Base-by-base conservation (phyloP, 2,888 invertebrate species). In the Amiota communis region DNA sequence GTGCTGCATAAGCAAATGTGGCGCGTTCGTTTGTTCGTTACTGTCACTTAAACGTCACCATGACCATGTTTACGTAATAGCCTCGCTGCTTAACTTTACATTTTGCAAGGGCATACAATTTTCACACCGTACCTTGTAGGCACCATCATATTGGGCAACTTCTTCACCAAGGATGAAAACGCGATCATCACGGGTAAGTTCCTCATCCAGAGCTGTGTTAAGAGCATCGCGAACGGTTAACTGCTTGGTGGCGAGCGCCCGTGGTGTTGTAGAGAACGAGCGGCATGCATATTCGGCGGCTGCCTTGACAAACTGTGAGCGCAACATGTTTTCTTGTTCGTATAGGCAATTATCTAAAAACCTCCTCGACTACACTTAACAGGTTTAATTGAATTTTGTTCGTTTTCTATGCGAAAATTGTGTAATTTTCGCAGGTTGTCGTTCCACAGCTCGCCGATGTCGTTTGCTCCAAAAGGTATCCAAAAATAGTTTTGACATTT, bases 111-210 rank as follows among this genome's bases (percentile, higher is more conserved):
- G 74, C 75, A 70, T 71, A 67, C 70, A 76, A 76, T 73, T 77
- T 73, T 67, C 73, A 46, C 23, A 13, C 78, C 36, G 95, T 47
- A 99, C 96, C 94, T 98, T 96, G 88, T 99, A 99, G 68, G 98
- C 98, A 77, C 99, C 99, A 88, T 99, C 98, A 87, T 98, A 99
- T 90, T 96, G 94, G n/a, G 98, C 99, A 0, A 99, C 99, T 91
- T 99, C 99, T 90, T 99, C 99, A 57, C 99, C 99, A 77, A 98
- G 85, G 59, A 98, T 87, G 88, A 98, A 98, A 0, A 98, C 97
- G 75, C 92, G 92, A 49, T 98, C 97, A 89, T 99, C 99, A 75
- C 95, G 92, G 83, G 95, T 94, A 93, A 99, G 95, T 91, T 99
- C 99, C 88, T 99, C 99, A 89, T 99, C 98, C 88, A 99, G 91